Evolutionary conservation across 2,113 vertebrate genomes (phyloP).

Genomic region (Prunella fulvescens): DNA sequence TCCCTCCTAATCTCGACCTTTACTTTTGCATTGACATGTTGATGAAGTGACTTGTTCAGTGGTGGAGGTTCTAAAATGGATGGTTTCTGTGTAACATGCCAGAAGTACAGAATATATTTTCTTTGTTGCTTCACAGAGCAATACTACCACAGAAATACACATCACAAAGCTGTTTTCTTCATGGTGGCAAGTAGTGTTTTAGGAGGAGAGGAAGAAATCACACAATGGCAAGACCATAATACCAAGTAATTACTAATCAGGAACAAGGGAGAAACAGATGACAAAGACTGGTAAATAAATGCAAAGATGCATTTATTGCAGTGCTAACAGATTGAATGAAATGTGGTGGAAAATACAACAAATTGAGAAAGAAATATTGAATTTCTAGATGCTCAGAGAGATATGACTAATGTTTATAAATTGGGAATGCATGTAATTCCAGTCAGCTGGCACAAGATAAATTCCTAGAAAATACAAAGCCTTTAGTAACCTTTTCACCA

Average conservation of each 20-base stretch:
- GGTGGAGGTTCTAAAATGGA: conserved; percentile 44
- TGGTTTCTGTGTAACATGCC: conserved; percentile 51
- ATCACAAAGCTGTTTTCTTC: neutral
- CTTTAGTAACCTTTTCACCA: neutral
- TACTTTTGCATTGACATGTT: neutral
- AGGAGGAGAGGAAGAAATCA: neutral
- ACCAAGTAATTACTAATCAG: neutral
- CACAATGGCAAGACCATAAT: neutral
- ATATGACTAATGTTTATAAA: neutral
- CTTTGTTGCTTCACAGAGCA: conserved; percentile 3
- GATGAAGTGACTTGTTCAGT: conserved; percentile 36
- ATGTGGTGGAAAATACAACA: conserved; percentile 1
- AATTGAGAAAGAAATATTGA: conserved; percentile 13
- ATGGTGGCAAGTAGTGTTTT: neutral
- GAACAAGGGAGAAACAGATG: neutral
- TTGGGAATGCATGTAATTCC: neutral
- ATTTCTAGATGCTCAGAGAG: neutral
- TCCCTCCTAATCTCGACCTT: neutral
- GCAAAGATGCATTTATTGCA: neutral
- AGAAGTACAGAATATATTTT: neutral
- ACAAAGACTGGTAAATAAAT: neutral
- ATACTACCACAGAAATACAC: conserved; percentile 24
- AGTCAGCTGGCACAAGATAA: neutral
- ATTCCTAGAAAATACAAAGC: neutral
- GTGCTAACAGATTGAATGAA: conserved; percentile 4